Evolutionary conservation across 1,140 invertebrate genomes (phyloP).

Genomic region (Aphis gossypii): DNA sequence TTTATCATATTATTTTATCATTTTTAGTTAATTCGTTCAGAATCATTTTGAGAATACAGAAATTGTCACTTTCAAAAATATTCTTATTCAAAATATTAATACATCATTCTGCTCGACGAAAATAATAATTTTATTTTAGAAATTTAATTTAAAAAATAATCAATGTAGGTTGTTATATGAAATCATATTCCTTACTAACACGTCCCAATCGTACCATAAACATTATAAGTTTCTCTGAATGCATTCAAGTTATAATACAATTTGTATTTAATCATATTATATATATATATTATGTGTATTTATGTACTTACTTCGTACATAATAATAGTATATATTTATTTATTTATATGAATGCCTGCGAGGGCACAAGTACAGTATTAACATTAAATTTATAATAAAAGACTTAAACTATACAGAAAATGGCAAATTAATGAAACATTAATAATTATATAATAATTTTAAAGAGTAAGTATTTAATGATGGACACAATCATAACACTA

Average conservation of each 20-base stretch:
- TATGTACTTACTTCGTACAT: neutral
- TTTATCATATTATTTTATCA: neutral
- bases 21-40: neutral
- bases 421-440: no score
- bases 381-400: no score
- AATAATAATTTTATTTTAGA: neutral
- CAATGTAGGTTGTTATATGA: neutral
- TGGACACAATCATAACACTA: no score
- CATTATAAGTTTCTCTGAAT: neutral
- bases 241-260: neutral
- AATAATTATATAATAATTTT: no score
- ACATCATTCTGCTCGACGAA: neutral
- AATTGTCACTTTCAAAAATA: neutral
- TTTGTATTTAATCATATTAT: neutral
- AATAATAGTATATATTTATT: neutral
- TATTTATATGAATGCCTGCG: no score
- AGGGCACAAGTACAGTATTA: no score
- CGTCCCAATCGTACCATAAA: neutral
- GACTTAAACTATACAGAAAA: no score
- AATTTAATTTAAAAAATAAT: constrained; percentile 2
- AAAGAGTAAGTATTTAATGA: no score
- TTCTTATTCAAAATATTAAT: neutral
- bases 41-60: neutral
- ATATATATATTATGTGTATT: neutral
- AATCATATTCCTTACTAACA: neutral